A percentile compares a stretch with the other conserved stretches of the same genome.
Conservation (phyloP, 2,113 vertebrate species). For the Myiagra hebetior region DNA sequence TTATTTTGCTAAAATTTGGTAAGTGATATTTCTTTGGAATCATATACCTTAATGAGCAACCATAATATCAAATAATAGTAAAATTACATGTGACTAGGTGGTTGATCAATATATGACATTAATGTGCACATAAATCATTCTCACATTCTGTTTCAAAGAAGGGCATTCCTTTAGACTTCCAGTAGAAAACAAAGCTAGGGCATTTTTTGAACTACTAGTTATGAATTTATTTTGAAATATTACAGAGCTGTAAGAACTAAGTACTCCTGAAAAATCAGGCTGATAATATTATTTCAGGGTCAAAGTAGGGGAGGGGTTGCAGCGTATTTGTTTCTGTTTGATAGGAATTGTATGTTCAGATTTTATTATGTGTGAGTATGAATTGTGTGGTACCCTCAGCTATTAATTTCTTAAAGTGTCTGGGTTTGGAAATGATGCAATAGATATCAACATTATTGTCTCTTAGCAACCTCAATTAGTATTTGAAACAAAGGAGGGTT, state of each 20-base stretch:
- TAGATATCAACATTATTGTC: neutral
- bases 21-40: neutral
- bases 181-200: neutral
- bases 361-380: neutral
- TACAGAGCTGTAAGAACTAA: neutral
- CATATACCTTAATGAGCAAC: neutral
- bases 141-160: neutral
- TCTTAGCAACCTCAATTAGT: constrained; percentile 15
- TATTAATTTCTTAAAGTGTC: neutral
- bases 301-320: neutral
- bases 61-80: neutral
- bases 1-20: neutral
- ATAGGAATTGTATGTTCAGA: neutral
- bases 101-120: neutral
- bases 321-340: neutral
- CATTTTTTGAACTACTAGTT: neutral
- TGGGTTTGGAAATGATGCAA: neutral
- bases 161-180: neutral
- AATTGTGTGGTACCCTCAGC: neutral
- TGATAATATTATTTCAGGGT: neutral
- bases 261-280: neutral
- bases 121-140: neutral
- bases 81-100: neutral
- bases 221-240: neutral
- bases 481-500: neutral